Conservation (phyloP, 92 coral and sea anemone genomes). For the Blastomussa wellsi region DNA sequence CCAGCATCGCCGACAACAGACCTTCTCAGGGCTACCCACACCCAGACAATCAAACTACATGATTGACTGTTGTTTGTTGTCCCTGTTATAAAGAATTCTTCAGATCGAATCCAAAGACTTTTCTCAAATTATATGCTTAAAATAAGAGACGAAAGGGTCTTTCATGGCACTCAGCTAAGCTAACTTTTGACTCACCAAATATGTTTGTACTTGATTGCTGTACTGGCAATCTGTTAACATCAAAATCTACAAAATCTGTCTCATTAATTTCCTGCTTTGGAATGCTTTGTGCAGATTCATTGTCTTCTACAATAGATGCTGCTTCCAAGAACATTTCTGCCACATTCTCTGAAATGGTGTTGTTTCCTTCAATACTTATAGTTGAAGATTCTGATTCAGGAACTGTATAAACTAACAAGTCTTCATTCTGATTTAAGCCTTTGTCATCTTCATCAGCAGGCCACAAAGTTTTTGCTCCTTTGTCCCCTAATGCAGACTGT, state of each 20-base stretch:
- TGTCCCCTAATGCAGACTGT: not conserved
- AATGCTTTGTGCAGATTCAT: not conserved
- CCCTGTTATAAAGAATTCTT: not conserved
- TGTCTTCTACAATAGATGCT: not conserved
- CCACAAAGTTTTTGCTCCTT: not conserved
- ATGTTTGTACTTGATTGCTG: not conserved
- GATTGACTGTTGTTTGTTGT: no score
- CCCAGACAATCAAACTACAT: no score
- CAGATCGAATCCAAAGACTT: not conserved
- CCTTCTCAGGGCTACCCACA: no score
- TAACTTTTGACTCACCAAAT: slow-evolving; percentile 11
- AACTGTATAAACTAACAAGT: not conserved
- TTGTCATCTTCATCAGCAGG: not conserved
- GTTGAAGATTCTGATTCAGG: not conserved
- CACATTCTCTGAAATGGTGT: not conserved
- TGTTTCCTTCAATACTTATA: not conserved
- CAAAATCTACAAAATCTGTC: no score
- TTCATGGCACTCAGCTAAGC: not conserved
- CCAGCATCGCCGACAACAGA: no score
- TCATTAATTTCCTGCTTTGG: not conserved
- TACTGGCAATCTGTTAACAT: not conserved
- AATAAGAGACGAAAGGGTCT: no score
- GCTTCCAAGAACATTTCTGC: not conserved
- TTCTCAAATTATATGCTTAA: not conserved
- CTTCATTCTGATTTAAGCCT: not conserved